These are phyloP conservation scores for Drosophila elegans DNA, from an alignment of 1,140 invertebrate genomes.

Conservation along the genomic window DNA sequence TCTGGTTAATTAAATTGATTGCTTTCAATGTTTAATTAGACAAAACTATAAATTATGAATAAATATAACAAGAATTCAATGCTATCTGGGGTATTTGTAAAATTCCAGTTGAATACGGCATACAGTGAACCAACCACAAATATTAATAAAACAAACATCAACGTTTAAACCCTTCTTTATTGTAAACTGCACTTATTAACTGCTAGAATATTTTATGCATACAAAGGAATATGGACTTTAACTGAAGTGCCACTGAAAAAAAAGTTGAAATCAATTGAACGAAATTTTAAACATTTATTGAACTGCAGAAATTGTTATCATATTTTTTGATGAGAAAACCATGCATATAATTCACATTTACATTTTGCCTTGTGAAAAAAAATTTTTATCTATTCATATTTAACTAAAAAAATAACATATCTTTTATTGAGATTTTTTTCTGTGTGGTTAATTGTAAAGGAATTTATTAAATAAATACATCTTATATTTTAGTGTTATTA, in stretches of 20 bases:
- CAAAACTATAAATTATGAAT: constrained; percentile 25
- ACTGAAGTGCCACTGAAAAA: neutral
- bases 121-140: neutral
- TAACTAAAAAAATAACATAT: too few relatives aligned
- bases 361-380: too few relatives aligned
- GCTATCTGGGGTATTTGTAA: neutral
- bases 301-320: neutral
- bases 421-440: neutral
- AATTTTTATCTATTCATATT: too few relatives aligned
- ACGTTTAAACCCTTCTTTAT: neutral
- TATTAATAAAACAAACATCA: neutral
- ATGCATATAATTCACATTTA: too few relatives aligned
- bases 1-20: constrained; percentile 60
- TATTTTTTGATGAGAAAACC: neutral
- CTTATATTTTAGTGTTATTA: neutral
- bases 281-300: neutral
- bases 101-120: neutral
- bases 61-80: neutral
- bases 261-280: neutral
- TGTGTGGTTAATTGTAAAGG: neutral
- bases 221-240: constrained; percentile 2
- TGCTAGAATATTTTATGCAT: constrained; percentile 1
- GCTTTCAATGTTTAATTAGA: constrained; percentile 55
- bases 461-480: neutral
- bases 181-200: neutral